Percentiles rank a stretch among this genome's conserved stretches.
Conservation (phyloP, 2,113 vertebrate genomes). For the Osmerus eperlanus region DNA sequence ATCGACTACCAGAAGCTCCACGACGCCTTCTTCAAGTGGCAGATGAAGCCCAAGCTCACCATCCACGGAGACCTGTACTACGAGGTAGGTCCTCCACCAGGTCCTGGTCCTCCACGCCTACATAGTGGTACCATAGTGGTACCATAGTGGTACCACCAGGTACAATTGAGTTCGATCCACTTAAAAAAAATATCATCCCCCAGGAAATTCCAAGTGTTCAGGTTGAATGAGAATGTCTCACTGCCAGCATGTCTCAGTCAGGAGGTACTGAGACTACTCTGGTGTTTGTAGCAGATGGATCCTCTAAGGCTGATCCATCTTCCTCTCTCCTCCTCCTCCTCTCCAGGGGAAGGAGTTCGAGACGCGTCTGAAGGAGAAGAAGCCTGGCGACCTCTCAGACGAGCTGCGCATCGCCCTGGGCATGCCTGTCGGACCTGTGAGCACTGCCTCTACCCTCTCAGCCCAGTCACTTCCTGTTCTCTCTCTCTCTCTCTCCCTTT, state of each 20-base stretch:
- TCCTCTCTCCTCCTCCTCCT: not conserved
- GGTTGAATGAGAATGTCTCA: too few species aligned
- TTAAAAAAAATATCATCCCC: too few species aligned
- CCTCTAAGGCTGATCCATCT: not conserved
- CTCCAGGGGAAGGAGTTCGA: slow-evolving; percentile 91
- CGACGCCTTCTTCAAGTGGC: slow-evolving; percentile 97
- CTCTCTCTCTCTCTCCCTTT: not conserved
- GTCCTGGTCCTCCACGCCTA: not conserved
- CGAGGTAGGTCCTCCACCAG: slow-evolving; percentile 69
- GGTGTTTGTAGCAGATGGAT: not conserved
- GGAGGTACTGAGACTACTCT: not conserved
- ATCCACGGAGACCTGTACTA: slow-evolving; percentile 94
- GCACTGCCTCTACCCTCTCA: slow-evolving; percentile 26
- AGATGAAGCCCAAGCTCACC: slow-evolving; percentile 91
- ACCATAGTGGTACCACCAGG: not conserved
- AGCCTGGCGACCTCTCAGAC: slow-evolving; percentile 88
- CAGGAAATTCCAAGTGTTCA: too few species aligned
- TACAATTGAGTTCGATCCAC: too few species aligned
- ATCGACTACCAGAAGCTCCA: slow-evolving; percentile 97
- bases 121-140: not conserved
- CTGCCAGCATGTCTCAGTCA: too few species aligned
- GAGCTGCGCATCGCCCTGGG: slow-evolving; percentile 87
- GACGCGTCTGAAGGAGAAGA: slow-evolving; percentile 91
- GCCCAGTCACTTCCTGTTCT: not conserved
- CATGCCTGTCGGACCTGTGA: slow-evolving; percentile 90